phyloP scores from a whole-genome alignment of 1,140 invertebrate species.

The Chlorops oryzae region DNA sequence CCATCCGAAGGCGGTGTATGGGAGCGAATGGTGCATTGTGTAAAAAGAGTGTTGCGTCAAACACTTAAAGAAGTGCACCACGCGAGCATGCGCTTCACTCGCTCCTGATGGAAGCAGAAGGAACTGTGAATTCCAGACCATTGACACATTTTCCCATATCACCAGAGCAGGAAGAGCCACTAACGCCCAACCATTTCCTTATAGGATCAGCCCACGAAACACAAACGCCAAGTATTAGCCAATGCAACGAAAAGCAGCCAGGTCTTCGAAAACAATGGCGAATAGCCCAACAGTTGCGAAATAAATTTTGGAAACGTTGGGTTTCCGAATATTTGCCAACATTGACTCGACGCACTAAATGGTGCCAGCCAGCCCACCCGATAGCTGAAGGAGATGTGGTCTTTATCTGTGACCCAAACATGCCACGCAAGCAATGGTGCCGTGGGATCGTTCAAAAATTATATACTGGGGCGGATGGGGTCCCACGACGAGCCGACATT shows the following conservation, averaged over 20 bases:
- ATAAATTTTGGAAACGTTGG: conserved; percentile 30
- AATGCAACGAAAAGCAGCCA: conserved; percentile 4
- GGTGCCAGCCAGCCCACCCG: conserved; percentile 16
- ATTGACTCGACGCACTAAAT: conserved; percentile 23
- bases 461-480: background rate
- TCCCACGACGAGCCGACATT: background rate
- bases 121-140: conserved; percentile 30
- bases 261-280: conserved; percentile 20
- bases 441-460: background rate
- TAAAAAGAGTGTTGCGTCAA: conserved; percentile 19
- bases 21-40: conserved; percentile 23
- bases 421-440: conserved; percentile 21
- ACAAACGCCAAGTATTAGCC: conserved; percentile 6
- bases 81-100: conserved; percentile 20
- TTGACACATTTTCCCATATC: conserved; percentile 31
- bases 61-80: conserved; percentile 18
- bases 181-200: conserved; percentile 37
- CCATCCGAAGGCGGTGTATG: conserved; percentile 22
- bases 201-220: conserved; percentile 10
- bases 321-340: conserved; percentile 22
- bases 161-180: conserved; percentile 20
- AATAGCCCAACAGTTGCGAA: conserved; percentile 21
- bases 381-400: conserved; percentile 28
- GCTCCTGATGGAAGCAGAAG: conserved; percentile 28
- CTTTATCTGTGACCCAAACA: conserved; percentile 21